A percentile compares a stretch with the other conserved stretches of the same genome.
These are phyloP conservation scores for Onychomys torridus DNA, from an alignment of 2,797 vertebrate genomes.

Conservation along the genomic window DNA sequence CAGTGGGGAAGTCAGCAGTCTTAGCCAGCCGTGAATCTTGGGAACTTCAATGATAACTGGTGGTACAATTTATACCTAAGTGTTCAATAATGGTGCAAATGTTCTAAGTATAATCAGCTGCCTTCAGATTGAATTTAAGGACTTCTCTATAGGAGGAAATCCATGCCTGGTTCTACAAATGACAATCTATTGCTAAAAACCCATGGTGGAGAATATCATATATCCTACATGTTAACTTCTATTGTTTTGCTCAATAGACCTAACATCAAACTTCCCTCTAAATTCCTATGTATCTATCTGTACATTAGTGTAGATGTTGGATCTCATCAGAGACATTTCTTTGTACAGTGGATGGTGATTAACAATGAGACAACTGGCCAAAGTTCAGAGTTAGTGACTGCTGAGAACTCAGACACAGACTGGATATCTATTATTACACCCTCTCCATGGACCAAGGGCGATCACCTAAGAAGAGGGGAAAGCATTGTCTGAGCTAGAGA, in stretches of 20 bases:
- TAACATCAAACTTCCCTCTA: not conserved
- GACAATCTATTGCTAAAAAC: not conserved
- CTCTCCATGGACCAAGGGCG: not conserved
- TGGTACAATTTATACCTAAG: not conserved
- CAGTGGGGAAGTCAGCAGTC: no score
- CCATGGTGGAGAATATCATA: not conserved
- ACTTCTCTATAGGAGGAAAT: not conserved
- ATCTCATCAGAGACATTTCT: not conserved
- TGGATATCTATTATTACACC: not conserved
- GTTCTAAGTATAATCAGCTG: not conserved
- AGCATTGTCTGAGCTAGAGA: not conserved
- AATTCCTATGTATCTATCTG: not conserved
- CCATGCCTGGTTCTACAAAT: not conserved
- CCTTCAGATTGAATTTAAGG: not conserved
- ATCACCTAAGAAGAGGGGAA: not conserved
- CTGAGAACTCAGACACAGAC: not conserved
- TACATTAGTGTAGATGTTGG: not conserved
- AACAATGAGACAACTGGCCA: not conserved
- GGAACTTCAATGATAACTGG: not conserved
- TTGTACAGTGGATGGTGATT: not conserved
- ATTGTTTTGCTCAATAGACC: not conserved
- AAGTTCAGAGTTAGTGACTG: not conserved
- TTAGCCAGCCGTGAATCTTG: not conserved
- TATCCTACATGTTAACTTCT: not conserved
- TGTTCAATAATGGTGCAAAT: not conserved